Evolutionary conservation across 1,140 invertebrate species (phyloP), one percentile per base, ranked within the genome.

Genomic region (Bombus waltoni): DNA sequence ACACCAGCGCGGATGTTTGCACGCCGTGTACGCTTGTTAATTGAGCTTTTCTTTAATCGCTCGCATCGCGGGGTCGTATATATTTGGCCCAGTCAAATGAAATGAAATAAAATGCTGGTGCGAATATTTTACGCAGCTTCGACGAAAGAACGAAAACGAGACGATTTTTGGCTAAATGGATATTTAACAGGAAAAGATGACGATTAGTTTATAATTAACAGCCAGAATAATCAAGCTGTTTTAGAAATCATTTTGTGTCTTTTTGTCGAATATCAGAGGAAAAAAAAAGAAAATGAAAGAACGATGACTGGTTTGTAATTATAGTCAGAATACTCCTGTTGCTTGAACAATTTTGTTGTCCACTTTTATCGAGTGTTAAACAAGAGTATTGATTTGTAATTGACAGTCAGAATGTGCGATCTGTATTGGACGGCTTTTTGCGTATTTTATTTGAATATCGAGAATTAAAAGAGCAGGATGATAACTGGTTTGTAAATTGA

Each of bases 31-130:
- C 1, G 62, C 35, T 35, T 70, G 22, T 68, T 80, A 80, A 85
- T 80, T 72, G 28, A 47, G 40, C 76, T 72, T 85, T 62, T 79
- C 53, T 28, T 80, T 85, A 73, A 80, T 78, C 82, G 59, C 22
- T 44, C 25, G 32, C n/a, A 57, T 71, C 35, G 28, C 18, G 28
- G 42, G 1, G 38, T 44, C n/a, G 6, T 44, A 4, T 44, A 59
- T 59, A 79, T 53, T 84, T 72, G 68, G 40, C 13, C 5, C 25
- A 2, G n/a, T 40, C 68, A 62, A 80, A 84, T 47, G 18, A 32
- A 59, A 71, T 38, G 68, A 62, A 80, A 84, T 47, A 11, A 32
- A 59, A 71, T 38, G 32, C 44, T 22, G 11, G 5, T 6, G 38
- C 35, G 38, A 68, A 66, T 70, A 40, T 71, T 44, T 68, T 38